phyloP scores from a whole-genome alignment of 2,113 vertebrate species.

The Pionites leucogaster region DNA sequence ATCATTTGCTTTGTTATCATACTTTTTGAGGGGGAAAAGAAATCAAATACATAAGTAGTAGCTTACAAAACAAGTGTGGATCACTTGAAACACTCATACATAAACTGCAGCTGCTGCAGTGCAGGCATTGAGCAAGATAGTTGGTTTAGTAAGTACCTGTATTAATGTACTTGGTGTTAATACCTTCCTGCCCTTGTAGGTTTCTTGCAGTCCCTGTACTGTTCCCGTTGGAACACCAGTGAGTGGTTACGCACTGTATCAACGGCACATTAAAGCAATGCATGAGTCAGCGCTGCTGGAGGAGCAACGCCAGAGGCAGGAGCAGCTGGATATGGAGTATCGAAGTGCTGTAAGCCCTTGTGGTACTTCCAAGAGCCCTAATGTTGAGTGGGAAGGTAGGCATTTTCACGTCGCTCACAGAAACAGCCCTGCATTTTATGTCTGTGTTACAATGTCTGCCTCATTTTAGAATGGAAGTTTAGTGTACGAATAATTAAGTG shows the following conservation, averaged over 20 bases:
- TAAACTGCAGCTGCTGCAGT: not conserved
- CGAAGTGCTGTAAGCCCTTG: conserved; percentile 76
- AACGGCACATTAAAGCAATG: conserved; percentile 93
- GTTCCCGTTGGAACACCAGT: conserved; percentile 80
- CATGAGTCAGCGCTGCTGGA: conserved; percentile 92
- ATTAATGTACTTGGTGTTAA: not conserved
- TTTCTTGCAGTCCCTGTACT: conserved; percentile 81
- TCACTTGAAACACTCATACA: not conserved
- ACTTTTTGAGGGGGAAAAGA: not conserved
- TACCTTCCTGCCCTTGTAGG: conserved; percentile 47
- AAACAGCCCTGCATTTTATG: not conserved
- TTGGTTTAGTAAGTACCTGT: not conserved
- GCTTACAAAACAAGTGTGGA: not conserved
- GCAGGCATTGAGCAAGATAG: not conserved
- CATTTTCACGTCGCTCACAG: not conserved
- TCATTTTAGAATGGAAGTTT: not conserved
- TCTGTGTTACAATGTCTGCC: not conserved
- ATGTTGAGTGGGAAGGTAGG: conserved; percentile 90
- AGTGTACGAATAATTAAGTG: not conserved
- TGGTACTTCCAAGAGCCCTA: conserved; percentile 85
- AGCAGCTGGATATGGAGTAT: conserved; percentile 86
- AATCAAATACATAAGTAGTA: not conserved
- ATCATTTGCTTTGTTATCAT: not conserved
- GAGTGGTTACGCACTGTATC: conserved; percentile 90
- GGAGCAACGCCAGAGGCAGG: conserved; percentile 90